A percentile compares a stretch with the other conserved stretches of the same genome.
phyloP scores from a whole-genome alignment of 30 jellyfish, hydroid and myxozoan genomes.

The Chrysaora quinquecirrha region DNA sequence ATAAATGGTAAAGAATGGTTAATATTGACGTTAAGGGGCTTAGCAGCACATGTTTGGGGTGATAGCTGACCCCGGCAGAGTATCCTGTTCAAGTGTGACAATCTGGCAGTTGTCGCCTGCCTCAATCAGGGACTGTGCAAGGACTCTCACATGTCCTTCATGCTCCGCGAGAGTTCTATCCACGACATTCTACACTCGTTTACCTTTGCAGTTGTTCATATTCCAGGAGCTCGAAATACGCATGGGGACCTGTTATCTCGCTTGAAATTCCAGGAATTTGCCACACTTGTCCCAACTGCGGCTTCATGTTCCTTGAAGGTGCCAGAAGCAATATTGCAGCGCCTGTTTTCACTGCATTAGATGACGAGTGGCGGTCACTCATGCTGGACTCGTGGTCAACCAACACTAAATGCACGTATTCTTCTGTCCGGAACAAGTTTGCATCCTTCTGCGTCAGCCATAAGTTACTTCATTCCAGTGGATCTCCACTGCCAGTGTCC shows the following conservation, averaged over 20 bases:
- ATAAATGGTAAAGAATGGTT: neutral
- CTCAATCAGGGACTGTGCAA: neutral
- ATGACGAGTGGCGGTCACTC: neutral
- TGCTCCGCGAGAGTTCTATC: neutral
- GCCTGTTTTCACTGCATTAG: slow-evolving; percentile 9
- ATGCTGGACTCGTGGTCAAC: neutral
- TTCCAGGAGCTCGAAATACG: neutral
- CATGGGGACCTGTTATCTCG: neutral
- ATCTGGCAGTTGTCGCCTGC: slow-evolving; percentile 8
- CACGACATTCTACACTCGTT: neutral
- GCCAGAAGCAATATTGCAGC: neutral
- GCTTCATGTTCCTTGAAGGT: neutral
- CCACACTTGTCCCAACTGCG: neutral
- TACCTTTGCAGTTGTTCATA: neutral
- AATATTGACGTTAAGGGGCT: neutral
- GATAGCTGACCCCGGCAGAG: neutral
- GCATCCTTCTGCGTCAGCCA: neutral
- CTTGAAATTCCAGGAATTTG: neutral
- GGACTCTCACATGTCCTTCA: neutral
- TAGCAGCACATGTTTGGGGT: neutral
- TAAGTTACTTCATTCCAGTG: slow-evolving; percentile 2
- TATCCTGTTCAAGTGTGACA: neutral
- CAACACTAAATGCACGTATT: slow-evolving; percentile 11
- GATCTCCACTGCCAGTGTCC: slow-evolving; percentile 8
- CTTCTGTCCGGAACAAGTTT: slow-evolving; percentile 6